phyloP scores from a whole-genome alignment of 1,140 invertebrate genomes.

The Uloborus diversus region DNA sequence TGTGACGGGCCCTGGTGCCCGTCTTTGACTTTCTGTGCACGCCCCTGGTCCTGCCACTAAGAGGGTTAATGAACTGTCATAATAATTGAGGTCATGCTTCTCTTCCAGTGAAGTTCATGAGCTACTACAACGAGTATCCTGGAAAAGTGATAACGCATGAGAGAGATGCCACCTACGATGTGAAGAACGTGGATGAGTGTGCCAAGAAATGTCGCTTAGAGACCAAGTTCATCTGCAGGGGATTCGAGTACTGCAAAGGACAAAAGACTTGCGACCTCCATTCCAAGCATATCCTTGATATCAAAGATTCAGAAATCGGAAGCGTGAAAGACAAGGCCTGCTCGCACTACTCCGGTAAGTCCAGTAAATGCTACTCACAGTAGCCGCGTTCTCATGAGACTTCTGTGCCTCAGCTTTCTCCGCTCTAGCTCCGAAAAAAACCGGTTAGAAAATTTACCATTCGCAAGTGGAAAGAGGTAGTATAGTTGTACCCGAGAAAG shows the following conservation, averaged over 20 bases:
- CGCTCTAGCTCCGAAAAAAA: too few species aligned
- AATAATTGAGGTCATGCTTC: too few species aligned
- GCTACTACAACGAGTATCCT: slow-evolving; percentile 22
- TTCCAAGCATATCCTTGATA: slow-evolving; percentile 42
- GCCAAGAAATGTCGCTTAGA: slow-evolving; percentile 27
- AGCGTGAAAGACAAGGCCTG: slow-evolving; percentile 1
- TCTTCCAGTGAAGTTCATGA: slow-evolving; percentile 37
- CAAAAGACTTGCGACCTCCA: slow-evolving; percentile 24
- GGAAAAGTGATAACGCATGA: slow-evolving; percentile 5
- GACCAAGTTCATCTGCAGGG: slow-evolving; percentile 21
- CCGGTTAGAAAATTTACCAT: too few species aligned
- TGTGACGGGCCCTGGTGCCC: too few species aligned
- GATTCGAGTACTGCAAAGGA: slow-evolving; percentile 39
- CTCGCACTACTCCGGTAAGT: slow-evolving; percentile 39
- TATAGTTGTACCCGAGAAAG: too few species aligned
- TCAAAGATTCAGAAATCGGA: neutral
- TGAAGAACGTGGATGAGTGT: slow-evolving; percentile 20
- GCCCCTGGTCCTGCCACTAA: too few species aligned
- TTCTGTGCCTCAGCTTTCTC: too few species aligned
- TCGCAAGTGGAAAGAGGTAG: too few species aligned
- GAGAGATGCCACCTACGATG: neutral
- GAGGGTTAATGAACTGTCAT: too few species aligned
- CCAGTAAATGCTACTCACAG: too few species aligned
- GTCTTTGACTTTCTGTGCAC: too few species aligned
- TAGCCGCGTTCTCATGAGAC: too few species aligned